Conservation (phyloP, 1,140 invertebrate genomes). For the Ptiloglossa arizonensis region DNA sequence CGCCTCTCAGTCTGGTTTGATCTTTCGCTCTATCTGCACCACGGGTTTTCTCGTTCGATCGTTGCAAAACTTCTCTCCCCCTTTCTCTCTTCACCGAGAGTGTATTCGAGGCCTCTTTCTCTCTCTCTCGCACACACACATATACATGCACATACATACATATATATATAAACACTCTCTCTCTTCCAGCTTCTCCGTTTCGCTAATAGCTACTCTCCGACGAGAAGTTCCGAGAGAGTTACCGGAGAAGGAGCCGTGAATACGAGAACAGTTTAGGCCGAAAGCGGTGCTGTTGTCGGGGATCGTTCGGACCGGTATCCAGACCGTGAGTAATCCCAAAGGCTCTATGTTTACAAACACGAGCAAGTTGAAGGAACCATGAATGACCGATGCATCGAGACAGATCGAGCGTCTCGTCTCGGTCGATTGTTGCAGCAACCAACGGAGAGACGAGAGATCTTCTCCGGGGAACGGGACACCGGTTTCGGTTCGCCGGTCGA, state of each 20-base stretch:
- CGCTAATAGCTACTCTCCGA: slow-evolving; percentile 18
- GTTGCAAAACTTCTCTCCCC: slow-evolving; percentile 27
- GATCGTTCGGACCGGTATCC: slow-evolving; percentile 58
- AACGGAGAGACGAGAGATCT: no score
- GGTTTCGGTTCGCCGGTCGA: no score
- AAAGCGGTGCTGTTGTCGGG: slow-evolving; percentile 59
- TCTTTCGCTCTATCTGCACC: slow-evolving; percentile 31
- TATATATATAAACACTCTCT: no score
- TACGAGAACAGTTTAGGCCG: slow-evolving; percentile 51
- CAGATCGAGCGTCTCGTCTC: neutral
- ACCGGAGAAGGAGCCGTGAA: slow-evolving; percentile 33
- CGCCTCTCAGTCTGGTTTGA: slow-evolving; percentile 17
- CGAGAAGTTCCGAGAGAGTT: neutral
- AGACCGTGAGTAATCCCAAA: slow-evolving; percentile 72
- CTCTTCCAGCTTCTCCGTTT: neutral
- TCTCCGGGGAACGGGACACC: no score
- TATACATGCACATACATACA: no score
- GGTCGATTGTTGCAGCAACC: no score
- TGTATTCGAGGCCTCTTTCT: no score
- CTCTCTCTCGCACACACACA: slow-evolving; percentile 6
- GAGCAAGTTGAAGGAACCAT: slow-evolving; percentile 74
- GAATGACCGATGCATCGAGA: slow-evolving; percentile 69
- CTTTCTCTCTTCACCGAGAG: slow-evolving; percentile 6
- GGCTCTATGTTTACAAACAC: slow-evolving; percentile 77
- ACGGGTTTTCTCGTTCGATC: slow-evolving; percentile 5